Evolutionary conservation across 2,888 invertebrate species (phyloP), one percentile per base, ranked within the genome.

Genomic region (Brenthis hecate): DNA sequence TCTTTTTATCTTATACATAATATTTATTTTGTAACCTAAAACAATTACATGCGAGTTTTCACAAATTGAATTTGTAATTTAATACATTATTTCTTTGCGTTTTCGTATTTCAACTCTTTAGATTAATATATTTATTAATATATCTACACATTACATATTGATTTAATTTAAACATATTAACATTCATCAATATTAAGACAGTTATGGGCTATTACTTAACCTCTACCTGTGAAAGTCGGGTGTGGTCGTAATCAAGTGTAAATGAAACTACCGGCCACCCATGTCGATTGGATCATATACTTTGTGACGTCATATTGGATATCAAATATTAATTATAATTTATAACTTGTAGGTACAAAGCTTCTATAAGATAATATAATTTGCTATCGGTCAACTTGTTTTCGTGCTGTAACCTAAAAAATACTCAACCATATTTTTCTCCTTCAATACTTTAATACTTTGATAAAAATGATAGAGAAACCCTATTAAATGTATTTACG

Each of bases 201-300:
- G 56, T 70, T 65, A 61, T 67, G 13, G 57, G 53, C 65, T 63
- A 68, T 71, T 71, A 68, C 58, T 70, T 68, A 71, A 71, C 56
- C 48, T 61, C 23, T 13, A 36, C 53, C 62, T 62, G 68, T 65
- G 68, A 68, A 71, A 70, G 70, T 71, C 50, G 57, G 68, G 65
- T 63, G 68, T 65, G 65, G 62, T 66, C 60, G 48, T 43, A 58
- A 19, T 53, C 50, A 61, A n/a, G 54, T 60, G 56, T 65, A 65
- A 65, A 58, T 60, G 61, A 56, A 55, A 68, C 57, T 56, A 58
- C 43, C 66, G 64, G 51, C 64, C 70, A 67, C 70, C 70, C 64
- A 56, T 19, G 65, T 61, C 19, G 66, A 60, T 56, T 55, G 55
- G 48, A 51, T 43, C 19, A 62, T 50, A 60, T n/a, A 62, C 11